Evolutionary conservation across 2,113 vertebrate genomes (phyloP), one percentile per base, ranked within the genome.

Genomic region (Ptilorrhoa leucosticta): DNA sequence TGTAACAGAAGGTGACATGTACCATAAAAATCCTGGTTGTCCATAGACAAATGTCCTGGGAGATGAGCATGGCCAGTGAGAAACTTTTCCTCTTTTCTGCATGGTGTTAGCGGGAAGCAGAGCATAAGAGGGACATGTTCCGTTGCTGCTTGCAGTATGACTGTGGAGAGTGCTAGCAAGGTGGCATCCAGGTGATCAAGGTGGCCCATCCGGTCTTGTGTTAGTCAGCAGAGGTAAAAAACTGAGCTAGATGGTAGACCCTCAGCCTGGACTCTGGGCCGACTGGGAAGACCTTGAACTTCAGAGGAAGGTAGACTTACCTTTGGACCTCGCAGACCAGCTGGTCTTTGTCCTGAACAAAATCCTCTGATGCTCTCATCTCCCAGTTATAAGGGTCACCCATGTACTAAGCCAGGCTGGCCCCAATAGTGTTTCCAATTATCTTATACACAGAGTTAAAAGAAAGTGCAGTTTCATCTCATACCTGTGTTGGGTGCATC

Each of bases 101-200:
- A 1, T 37, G n/a, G 1, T 1, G 2, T 60, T n/a, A 60, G 30
- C 37, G 48, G 60, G 54, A 64, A 90, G 45, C 47, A 68, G 54
- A 63, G 64, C 7, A 1, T 21, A 28, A 35, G 71, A 56, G 57
- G 13, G 15, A 28, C 58, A 30, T 1, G 1, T 61, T 65, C 37
- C 0, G 0, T 50, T 71, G 47, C 53, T 85, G 51, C 30, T 79
- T 1, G 0, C 3, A 3, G 18, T 53, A 5, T 53, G 50, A 33
- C 48, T 83, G 31, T 91, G 56, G 51, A 57, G 70, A 69, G 37
- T 65, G 35, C 17, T 39, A 10, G 8, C 39, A 48, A 42, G 54
- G 37, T 75, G 64, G 9, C 12, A 14, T 72, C 20, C 19, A 28
- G 18, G 33, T 83, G 35, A 27, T 30, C 0, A 0, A 56, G 57